Conservation (phyloP, 2,888 invertebrate genomes). For the Creontiades dilutus region DNA sequence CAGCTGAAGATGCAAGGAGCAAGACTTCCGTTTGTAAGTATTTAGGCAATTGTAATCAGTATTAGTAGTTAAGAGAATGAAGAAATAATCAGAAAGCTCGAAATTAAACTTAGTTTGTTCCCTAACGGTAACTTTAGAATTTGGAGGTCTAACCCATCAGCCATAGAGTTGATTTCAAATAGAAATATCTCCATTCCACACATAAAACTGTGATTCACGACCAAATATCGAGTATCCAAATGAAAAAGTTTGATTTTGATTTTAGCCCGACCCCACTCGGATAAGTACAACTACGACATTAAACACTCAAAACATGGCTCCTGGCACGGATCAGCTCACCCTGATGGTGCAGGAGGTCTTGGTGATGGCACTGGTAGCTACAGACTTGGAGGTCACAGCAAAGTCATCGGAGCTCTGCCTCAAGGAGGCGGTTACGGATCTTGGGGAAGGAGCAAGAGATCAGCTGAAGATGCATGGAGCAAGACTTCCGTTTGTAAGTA, state of each 20-base stretch:
- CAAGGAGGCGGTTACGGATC: constrained; percentile 53
- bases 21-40: constrained; percentile 6
- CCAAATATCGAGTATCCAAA: too few species aligned
- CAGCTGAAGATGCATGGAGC: constrained; percentile 33
- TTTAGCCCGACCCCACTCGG: constrained; percentile 59
- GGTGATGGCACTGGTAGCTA: constrained; percentile 73
- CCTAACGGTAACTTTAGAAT: too few species aligned
- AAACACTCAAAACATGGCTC: constrained; percentile 72
- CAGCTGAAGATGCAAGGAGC: constrained; percentile 30
- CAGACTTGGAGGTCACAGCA: constrained; percentile 61
- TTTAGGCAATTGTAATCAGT: background rate
- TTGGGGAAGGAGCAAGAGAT: constrained; percentile 45
- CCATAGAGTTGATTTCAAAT: too few species aligned
- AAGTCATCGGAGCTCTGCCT: constrained; percentile 70
- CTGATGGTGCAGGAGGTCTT: constrained; percentile 73
- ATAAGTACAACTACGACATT: constrained; percentile 69
- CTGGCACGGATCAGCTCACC: constrained; percentile 73
- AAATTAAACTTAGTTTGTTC: too few species aligned
- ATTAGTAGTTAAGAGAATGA: too few species aligned
- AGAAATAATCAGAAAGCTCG: too few species aligned
- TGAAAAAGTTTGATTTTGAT: background rate
- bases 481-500: constrained; percentile 48
- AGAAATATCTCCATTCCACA: too few species aligned
- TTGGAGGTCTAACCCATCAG: too few species aligned
- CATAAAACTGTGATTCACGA: too few species aligned